phyloP scores from a whole-genome alignment of 2,888 invertebrate genomes.

The Fabriciana adippe region DNA sequence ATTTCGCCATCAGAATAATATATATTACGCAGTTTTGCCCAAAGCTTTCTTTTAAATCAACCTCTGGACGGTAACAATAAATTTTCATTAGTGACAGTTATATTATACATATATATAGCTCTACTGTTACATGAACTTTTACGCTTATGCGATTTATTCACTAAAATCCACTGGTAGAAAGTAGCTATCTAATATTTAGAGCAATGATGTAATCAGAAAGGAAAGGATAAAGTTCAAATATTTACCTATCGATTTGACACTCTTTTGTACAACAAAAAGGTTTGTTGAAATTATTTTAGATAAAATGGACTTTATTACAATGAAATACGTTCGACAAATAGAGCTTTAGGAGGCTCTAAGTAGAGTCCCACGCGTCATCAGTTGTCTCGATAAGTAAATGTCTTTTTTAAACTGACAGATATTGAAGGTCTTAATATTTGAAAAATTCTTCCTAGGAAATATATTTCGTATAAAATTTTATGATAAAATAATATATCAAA shows the following conservation, averaged over 20 bases:
- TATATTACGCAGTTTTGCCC: no score
- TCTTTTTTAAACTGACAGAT: slow-evolving; percentile 10
- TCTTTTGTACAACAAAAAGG: slow-evolving; percentile 32
- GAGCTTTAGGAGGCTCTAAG: neutral
- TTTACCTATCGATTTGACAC: slow-evolving; percentile 39
- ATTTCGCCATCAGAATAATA: no score
- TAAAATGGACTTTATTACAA: slow-evolving; percentile 18
- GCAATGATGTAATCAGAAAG: slow-evolving; percentile 24
- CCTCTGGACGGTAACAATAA: no score
- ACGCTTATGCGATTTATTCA: no score
- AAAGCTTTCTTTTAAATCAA: no score
- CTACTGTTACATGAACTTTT: no score
- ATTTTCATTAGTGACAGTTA: no score
- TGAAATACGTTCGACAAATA: slow-evolving; percentile 21
- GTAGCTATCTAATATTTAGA: slow-evolving; percentile 6
- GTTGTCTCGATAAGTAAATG: slow-evolving; percentile 29
- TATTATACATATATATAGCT: no score
- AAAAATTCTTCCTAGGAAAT: slow-evolving; percentile 2
- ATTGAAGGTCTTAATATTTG: neutral
- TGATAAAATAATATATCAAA: neutral
- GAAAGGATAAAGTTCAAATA: slow-evolving; percentile 33
- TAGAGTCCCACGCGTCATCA: slow-evolving; percentile 25
- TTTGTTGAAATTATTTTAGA: slow-evolving; percentile 3
- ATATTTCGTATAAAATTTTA: neutral
- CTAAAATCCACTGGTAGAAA: neutral